Percentiles rank a stretch among this genome's conserved stretches.
These are phyloP conservation scores for Neogale vison DNA, from an alignment of 2,113 vertebrate genomes.

Conservation along the genomic window DNA sequence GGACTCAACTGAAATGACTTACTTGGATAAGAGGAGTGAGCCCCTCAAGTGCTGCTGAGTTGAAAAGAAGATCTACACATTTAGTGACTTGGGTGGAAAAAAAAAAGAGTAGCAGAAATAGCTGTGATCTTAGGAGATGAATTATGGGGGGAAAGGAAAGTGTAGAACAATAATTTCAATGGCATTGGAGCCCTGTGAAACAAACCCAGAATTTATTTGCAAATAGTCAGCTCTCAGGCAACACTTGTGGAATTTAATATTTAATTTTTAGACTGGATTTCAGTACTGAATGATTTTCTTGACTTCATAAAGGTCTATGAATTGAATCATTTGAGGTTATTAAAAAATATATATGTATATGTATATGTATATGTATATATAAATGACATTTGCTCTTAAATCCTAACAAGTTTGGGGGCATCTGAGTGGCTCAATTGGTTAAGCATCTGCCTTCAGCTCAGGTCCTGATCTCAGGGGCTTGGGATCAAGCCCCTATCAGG, in stretches of 20 bases:
- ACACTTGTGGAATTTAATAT: not conserved
- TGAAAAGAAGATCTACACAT: not conserved
- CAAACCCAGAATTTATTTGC: slow-evolving; percentile 13
- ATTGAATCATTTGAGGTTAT: not conserved
- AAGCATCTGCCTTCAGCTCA: not conserved
- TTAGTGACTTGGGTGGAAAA: not conserved
- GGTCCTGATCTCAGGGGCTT: too few relatives aligned
- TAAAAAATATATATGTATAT: not conserved
- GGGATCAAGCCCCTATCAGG: too few relatives aligned
- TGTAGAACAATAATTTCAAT: not conserved
- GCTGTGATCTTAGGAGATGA: not conserved
- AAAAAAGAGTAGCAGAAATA: not conserved
- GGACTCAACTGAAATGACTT: not conserved
- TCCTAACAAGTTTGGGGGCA: not conserved
- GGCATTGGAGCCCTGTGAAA: not conserved
- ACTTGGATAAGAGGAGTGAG: not conserved
- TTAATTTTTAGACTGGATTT: not conserved
- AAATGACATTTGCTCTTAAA: not conserved
- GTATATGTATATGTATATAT: not conserved
- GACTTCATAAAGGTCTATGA: not conserved
- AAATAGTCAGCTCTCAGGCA: not conserved
- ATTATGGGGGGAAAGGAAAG: not conserved
- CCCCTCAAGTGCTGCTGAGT: not conserved
- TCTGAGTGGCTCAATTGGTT: not conserved
- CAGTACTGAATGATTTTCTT: not conserved